Base-by-base conservation (phyloP, 2,888 invertebrate species). In the Cephus spinipes region DNA sequence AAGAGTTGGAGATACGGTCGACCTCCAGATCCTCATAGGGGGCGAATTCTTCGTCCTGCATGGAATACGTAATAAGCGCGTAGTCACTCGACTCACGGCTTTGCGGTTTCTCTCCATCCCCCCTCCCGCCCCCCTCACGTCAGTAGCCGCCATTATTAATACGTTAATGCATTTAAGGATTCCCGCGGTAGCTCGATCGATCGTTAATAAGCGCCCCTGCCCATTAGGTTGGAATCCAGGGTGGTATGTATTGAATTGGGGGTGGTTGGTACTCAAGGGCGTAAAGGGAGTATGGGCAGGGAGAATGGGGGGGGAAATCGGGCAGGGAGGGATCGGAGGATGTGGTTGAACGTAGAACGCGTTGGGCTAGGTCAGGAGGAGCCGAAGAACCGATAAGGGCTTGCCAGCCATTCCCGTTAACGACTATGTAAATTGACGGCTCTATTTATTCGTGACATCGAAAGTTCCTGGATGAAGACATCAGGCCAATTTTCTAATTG, bases 391-490 rank as follows among this genome's bases (percentile, higher is more conserved):
- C 85, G 89, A 90, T 90, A 90, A 90, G 89, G 87, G 87, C 83
- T 87, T 86, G 89, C 89, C 88, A 89, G 85, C 81, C 84, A 82
- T 85, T 82, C 83, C 83, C 83, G 87, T 87, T 89, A 90, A 90
- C 88, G 89, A 90, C 88, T 90, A 90, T 90, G 90, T 88, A 90
- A 90, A 90, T 90, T 89, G 89, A 90, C 88, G 87, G 83, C 84
- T 89, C 89, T 90, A 89, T 90, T 90, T 90, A 89, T 90, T 89
- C 87, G 84, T 86, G 85, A 86, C 85, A 89, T 89, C 86, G 84
- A 85, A 81, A 75, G 75, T 74, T 74, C 77, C 79, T 77, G 81
- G 86, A 89, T 87, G 86, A 86, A 89, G 87, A 89, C 86, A 85
- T 88, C 87, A 82, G 80, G 85, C 79, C 84, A 87, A 85, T 88